phyloP scores from a whole-genome alignment of 2,797 vertebrate species.

The Poecilia velifera region DNA sequence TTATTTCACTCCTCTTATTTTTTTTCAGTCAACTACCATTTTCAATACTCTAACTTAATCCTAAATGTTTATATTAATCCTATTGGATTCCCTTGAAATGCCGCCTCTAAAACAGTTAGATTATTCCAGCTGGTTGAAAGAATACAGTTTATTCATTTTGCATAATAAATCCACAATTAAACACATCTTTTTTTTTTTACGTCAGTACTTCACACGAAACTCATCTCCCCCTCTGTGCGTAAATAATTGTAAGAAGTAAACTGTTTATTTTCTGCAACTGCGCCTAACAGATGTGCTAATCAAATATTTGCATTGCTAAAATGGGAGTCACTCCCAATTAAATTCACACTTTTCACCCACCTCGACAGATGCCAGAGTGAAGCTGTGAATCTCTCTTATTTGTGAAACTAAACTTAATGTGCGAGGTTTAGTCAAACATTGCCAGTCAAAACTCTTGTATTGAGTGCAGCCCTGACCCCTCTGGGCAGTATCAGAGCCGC shows the following conservation, averaged over 20 bases:
- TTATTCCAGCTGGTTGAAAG: neutral
- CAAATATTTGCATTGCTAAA: conserved; percentile 34
- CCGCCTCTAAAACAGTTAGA: neutral
- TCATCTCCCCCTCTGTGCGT: neutral
- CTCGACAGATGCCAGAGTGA: conserved; percentile 15
- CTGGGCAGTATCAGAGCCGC: conserved; percentile 76
- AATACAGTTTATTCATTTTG: conserved; percentile 3
- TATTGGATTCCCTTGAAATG: neutral
- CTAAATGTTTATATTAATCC: neutral
- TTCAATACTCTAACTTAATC: conserved; percentile 3
- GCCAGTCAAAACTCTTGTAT: conserved; percentile 67
- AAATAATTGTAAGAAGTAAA: conserved; percentile 10
- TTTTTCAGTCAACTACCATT: neutral
- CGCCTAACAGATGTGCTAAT: conserved; percentile 14
- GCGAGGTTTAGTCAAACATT: conserved; percentile 74
- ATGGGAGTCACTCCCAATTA: conserved; percentile 15
- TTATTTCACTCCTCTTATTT: conserved; percentile 17
- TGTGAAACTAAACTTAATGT: conserved; percentile 66
- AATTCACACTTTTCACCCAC: conserved; percentile 29
- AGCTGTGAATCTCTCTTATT: conserved; percentile 51
- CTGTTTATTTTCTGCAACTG: conserved; percentile 10
- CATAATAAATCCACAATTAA: neutral
- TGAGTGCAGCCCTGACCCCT: conserved; percentile 70
- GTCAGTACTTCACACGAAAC: neutral
- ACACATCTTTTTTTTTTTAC: conserved; percentile 1